Evolutionary conservation across 2,888 invertebrate species (phyloP).

Genomic region (Leptinotarsa juncta): DNA sequence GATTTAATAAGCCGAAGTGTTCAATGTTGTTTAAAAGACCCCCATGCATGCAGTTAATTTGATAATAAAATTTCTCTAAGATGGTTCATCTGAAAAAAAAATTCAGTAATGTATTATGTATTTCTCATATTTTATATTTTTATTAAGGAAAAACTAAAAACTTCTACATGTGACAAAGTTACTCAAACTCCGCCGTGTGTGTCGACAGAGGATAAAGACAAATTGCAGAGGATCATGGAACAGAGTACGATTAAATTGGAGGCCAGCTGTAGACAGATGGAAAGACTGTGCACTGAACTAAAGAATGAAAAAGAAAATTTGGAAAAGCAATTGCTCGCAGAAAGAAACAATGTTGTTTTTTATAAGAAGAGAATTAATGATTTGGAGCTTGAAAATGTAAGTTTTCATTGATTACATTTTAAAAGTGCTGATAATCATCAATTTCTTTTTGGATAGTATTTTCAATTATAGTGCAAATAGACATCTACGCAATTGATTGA

Average conservation of each 20-base stretch:
- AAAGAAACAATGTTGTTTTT: conserved; percentile 54
- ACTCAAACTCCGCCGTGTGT: conserved; percentile 56
- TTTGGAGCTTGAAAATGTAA: conserved; percentile 57
- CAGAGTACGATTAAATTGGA: conserved; percentile 62
- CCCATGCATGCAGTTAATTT: too few relatives aligned
- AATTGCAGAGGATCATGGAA: conserved; percentile 60
- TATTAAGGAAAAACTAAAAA: conserved; percentile 43
- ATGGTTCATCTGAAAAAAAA: too few relatives aligned
- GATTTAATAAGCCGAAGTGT: too few relatives aligned
- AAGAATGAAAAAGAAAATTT: conserved; percentile 60
- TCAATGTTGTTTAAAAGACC: too few relatives aligned
- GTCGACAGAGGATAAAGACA: conserved; percentile 53
- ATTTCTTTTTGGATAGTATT: too few relatives aligned
- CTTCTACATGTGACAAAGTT: conserved; percentile 33
- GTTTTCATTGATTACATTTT: conserved; percentile 13
- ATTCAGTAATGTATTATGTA: neutral
- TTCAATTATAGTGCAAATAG: too few relatives aligned
- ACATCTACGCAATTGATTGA: too few relatives aligned
- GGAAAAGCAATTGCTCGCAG: conserved; percentile 56
- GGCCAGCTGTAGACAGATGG: conserved; percentile 61
- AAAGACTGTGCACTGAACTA: conserved; percentile 58
- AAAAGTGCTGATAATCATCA: neutral
- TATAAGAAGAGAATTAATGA: conserved; percentile 58
- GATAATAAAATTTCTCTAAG: too few relatives aligned
- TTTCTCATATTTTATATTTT: neutral